These are phyloP conservation scores for Drosophila virilis DNA, from an alignment of 1,140 invertebrate genomes.

Conservation along the genomic window DNA sequence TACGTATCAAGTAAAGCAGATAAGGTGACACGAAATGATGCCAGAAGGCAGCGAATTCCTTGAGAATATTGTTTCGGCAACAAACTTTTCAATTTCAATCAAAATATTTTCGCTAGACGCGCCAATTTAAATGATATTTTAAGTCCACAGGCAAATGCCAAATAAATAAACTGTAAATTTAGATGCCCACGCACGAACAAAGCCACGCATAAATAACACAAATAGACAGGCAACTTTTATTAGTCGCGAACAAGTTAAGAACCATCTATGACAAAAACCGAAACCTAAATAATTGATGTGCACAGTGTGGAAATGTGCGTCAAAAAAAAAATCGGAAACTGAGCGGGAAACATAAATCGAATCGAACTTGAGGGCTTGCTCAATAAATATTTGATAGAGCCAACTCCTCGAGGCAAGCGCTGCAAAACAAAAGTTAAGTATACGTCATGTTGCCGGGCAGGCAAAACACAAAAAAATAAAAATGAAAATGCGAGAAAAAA, in stretches of 20 bases:
- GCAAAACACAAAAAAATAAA: constrained; percentile 27
- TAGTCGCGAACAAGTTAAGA: constrained; percentile 1
- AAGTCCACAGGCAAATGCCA: constrained; percentile 19
- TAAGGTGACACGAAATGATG: constrained; percentile 8
- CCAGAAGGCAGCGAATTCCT: not conserved
- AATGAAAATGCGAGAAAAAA: constrained; percentile 58
- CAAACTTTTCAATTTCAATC: constrained; percentile 10
- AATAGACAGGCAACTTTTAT: constrained; percentile 3
- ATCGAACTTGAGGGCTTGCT: constrained; percentile 68
- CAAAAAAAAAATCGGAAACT: constrained; percentile 55
- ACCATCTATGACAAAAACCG: constrained; percentile 36
- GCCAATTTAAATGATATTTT: constrained; percentile 25
- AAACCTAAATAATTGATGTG: constrained; percentile 72
- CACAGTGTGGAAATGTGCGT: constrained; percentile 42
- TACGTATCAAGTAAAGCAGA: not conserved
- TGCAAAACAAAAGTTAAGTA: constrained; percentile 58
- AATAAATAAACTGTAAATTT: constrained; percentile 33
- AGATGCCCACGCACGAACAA: constrained; percentile 17
- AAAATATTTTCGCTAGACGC: constrained; percentile 5
- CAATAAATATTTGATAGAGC: constrained; percentile 78
- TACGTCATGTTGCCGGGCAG: constrained; percentile 63
- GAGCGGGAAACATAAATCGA: constrained; percentile 73
- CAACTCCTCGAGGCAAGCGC: constrained; percentile 52
- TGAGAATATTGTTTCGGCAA: not conserved
- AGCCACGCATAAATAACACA: constrained; percentile 32